Percentiles rank a stretch among this genome's conserved stretches.
These are phyloP conservation scores for Halictus ligatus DNA, from an alignment of 2,888 invertebrate genomes.

Conservation along the genomic window DNA sequence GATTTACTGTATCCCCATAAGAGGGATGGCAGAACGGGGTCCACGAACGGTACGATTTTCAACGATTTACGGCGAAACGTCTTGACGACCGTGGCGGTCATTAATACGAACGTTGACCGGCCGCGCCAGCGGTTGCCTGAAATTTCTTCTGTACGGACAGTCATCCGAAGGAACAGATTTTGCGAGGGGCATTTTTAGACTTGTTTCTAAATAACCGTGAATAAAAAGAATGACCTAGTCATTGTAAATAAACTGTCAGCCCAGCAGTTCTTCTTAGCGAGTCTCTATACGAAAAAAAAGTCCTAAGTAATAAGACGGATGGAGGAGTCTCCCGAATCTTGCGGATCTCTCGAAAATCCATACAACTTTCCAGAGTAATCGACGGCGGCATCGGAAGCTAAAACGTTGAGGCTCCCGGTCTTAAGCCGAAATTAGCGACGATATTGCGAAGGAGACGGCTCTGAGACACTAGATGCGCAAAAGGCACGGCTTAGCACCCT, in stretches of 20 bases:
- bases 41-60: conserved; percentile 44
- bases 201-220: neutral
- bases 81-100: conserved; percentile 44
- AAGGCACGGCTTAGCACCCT: conserved; percentile 82
- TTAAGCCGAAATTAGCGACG: conserved; percentile 66
- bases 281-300: neutral
- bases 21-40: conserved; percentile 4
- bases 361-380: conserved; percentile 3
- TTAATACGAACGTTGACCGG: conserved; percentile 42
- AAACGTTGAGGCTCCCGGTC: neutral
- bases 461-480: conserved; percentile 61
- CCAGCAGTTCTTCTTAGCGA: neutral
- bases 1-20: conserved; percentile 60
- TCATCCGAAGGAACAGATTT: neutral
- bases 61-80: conserved; percentile 40
- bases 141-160: neutral
- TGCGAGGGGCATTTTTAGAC: neutral
- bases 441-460: conserved; percentile 56
- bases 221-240: neutral
- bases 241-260: neutral
- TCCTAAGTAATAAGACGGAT: neutral
- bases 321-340: neutral
- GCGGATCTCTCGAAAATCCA: neutral
- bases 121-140: neutral
- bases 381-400: neutral